Base-by-base conservation (phyloP, 2,113 vertebrate genomes). In the Mustela nigripes region DNA sequence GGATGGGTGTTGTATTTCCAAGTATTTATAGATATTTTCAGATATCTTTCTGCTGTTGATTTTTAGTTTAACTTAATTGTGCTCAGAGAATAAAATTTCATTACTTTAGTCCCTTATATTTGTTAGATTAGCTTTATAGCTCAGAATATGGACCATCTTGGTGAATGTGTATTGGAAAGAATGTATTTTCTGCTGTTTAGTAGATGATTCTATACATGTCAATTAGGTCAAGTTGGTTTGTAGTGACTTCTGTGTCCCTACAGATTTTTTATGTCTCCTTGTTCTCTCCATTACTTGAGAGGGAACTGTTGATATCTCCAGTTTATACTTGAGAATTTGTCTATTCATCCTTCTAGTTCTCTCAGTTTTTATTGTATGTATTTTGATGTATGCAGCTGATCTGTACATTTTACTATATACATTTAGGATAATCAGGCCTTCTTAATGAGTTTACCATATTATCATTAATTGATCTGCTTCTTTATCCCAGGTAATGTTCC, bases 1-100 rank as follows among this genome's bases (percentile, higher is more conserved):
- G 63, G 85, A 86, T 94, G 18, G 84, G 22, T 48, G 36, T 28
- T 97, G 39, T 87, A 87, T 87, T 95, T 93, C 22, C 60, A 82
- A 56, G 26, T 92, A 79, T 71, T 91, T 91, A 31, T n/a, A 21
- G 31, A 21, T 19, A 84, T 96, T 97, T 69, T 60, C 24, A 94
- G n/a, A 83, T 73, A 69, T 65, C 18, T 78, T 86, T 83, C 65
- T 78, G 86, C 11, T 96, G 86, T 87, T 69, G 60, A 26, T 69
- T 85, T 92, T 71, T 48, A 81, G 39, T 95, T 78, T 78, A 31
- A 48, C 73, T 48, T 88, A 58, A 28, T 76, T 94, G 42, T 94
- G 48, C 48, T 67, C 83, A 62, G 24, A 12, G 48, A 85, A 80
- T 31, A 95, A 88, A 89, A 21, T 95, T 79, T 81, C 60, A 94